These are phyloP conservation scores for Bubalus kerabau DNA, from an alignment of 2,113 vertebrate species.

Conservation along the genomic window DNA sequence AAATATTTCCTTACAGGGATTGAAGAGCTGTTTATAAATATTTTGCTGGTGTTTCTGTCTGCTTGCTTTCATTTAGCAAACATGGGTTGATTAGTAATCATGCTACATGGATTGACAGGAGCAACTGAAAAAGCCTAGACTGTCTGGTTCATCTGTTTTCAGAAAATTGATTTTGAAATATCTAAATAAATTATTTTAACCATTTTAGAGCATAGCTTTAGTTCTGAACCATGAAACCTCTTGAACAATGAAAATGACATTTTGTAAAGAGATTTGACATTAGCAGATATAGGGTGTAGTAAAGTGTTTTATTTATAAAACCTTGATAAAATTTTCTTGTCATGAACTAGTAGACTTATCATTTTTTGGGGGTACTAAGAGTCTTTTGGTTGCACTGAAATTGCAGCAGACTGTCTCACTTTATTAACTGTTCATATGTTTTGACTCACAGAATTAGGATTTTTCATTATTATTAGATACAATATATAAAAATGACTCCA, in stretches of 20 bases:
- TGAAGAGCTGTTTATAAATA: background rate
- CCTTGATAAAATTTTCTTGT: constrained; percentile 3
- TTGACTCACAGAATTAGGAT: background rate
- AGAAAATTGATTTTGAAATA: constrained; percentile 27
- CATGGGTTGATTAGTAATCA: background rate
- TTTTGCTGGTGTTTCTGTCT: background rate
- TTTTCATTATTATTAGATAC: background rate
- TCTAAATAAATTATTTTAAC: background rate
- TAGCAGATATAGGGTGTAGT: background rate
- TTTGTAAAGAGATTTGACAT: constrained; percentile 46
- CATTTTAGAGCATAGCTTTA: background rate
- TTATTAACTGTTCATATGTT: background rate
- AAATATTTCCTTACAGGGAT: background rate
- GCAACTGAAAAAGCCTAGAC: background rate
- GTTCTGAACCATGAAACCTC: background rate
- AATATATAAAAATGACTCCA: background rate
- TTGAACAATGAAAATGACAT: constrained; percentile 30
- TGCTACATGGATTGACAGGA: background rate
- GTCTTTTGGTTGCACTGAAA: background rate
- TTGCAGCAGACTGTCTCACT: background rate
- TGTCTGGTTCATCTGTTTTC: constrained; percentile 1
- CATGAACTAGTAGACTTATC: background rate
- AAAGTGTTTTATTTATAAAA: constrained; percentile 37
- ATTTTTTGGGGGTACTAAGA: constrained; percentile 10
- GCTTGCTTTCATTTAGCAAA: constrained; percentile 23